phyloP scores from a whole-genome alignment of 2,888 invertebrate species.

The Peribatodes rhomboidaria region DNA sequence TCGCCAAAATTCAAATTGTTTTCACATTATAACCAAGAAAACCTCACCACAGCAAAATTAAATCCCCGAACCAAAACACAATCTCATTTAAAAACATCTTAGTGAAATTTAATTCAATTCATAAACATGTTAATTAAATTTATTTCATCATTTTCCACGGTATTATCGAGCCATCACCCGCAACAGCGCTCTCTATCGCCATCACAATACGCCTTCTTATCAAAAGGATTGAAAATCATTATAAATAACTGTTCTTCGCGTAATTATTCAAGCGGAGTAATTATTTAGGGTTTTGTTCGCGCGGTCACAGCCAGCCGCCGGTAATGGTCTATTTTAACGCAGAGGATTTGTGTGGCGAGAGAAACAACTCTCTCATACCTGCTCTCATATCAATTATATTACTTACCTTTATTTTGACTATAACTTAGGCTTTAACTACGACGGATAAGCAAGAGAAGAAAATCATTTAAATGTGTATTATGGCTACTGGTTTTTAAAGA shows the following conservation, averaged over 20 bases:
- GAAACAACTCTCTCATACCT: background rate
- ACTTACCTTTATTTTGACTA: too few relatives aligned
- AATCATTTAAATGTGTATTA: too few relatives aligned
- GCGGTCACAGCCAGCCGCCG: constrained; percentile 49
- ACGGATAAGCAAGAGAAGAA: too few relatives aligned
- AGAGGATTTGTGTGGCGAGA: constrained; percentile 53
- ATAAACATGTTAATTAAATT: constrained; percentile 21
- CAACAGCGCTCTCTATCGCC: constrained; percentile 27
- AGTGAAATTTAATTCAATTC: constrained; percentile 12
- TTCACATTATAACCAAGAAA: background rate
- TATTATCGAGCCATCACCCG: constrained; percentile 33
- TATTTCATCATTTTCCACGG: constrained; percentile 8
- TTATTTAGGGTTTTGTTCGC: constrained; percentile 50
- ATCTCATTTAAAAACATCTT: constrained; percentile 3
- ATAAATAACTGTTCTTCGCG: constrained; percentile 42
- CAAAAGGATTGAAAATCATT: constrained; percentile 46
- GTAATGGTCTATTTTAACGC: constrained; percentile 63
- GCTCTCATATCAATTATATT: too few relatives aligned
- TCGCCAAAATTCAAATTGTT: too few relatives aligned
- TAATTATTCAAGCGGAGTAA: constrained; percentile 48
- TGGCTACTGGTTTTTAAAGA: too few relatives aligned
- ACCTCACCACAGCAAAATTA: background rate
- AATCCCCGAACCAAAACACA: background rate
- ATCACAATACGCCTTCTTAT: constrained; percentile 43
- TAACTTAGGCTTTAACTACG: too few relatives aligned